These are phyloP conservation scores for Phenganax marumi DNA, from an alignment of 92 coral and sea anemone genomes.

Conservation along the genomic window DNA sequence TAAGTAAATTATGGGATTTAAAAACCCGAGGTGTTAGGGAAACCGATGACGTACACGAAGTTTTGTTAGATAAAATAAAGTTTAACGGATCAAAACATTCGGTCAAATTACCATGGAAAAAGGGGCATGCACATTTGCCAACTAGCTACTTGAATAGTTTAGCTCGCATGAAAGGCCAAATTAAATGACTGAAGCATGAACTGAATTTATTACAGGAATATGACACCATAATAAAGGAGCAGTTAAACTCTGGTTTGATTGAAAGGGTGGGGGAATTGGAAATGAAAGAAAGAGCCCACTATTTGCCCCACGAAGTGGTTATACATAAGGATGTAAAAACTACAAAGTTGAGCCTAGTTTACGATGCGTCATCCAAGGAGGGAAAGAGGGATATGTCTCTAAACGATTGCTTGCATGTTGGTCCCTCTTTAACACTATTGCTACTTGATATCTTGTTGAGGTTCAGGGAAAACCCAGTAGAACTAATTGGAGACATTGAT, in stretches of 20 bases:
- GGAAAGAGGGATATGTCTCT: slow-evolving; percentile 42
- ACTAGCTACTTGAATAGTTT: slow-evolving; percentile 45
- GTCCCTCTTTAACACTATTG: slow-evolving; percentile 51
- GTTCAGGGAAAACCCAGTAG: slow-evolving; percentile 47
- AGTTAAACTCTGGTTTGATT: slow-evolving; percentile 48
- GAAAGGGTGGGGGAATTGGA: slow-evolving; percentile 49
- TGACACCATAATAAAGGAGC: slow-evolving; percentile 48
- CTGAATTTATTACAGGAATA: too few relatives aligned
- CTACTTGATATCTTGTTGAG: slow-evolving; percentile 49
- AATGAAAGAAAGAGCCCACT: slow-evolving; percentile 35
- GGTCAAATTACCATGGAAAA: too few relatives aligned
- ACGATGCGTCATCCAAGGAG: slow-evolving; percentile 49
- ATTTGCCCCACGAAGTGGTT: slow-evolving; percentile 53
- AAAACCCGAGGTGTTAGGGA: slow-evolving; percentile 59
- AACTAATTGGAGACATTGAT: slow-evolving; percentile 34
- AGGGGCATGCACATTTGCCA: too few relatives aligned
- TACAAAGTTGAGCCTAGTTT: slow-evolving; percentile 47
- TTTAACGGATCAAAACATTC: too few relatives aligned
- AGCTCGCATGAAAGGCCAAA: slow-evolving; percentile 48
- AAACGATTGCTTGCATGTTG: slow-evolving; percentile 54
- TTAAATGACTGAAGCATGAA: slow-evolving; percentile 32
- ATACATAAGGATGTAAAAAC: slow-evolving; percentile 51
- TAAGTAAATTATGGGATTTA: slow-evolving; percentile 56
- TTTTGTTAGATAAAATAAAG: slow-evolving; percentile 37
- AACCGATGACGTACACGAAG: slow-evolving; percentile 48